Evolutionary conservation across 2,797 vertebrate species (phyloP), one percentile per base, ranked within the genome.

Genomic region (Acanthornis magna): DNA sequence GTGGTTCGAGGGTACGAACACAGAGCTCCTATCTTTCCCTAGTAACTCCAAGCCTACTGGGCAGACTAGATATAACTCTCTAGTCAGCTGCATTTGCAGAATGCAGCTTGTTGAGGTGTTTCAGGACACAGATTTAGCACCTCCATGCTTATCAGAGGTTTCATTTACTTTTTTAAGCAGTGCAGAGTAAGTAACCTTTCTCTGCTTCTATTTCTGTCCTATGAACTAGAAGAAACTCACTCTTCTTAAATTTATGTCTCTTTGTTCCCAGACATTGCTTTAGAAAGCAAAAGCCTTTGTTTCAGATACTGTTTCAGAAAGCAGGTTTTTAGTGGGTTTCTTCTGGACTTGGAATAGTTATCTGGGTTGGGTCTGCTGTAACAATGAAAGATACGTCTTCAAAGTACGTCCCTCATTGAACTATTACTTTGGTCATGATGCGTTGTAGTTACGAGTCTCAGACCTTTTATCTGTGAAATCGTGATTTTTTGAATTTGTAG

Each of bases 61-160:
- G 3, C 12, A 71, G 38, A 19, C 6, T 50, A 17, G 16, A 20
- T 62, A 32, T 14, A 53, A 45, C 16, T 18, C 16, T 72, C 26
- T 17, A 66, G 32, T 50, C 14, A 54, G 8, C 5, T 50, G 7
- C 13, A 50, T 62, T 66, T 62, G 17, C 10, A 74, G 13, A 62
- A 38, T 4, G 10, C 7, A n/a, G 2, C 7, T 55, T 86, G 5
- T 45, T 42, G 22, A 86, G 10, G 11, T 38, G 3, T 17, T 40
- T 47, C 0, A 1, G 16, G 7, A 61, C n/a, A 42, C 21, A 18
- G 8, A 58, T 7, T 13, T 85, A 30, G 3, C 25, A 30, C 4
- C 2, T 51, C 19, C 15, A 27, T 3, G 13, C 18, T 5, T 32
- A 13, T 27, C 30, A 68, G 10, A 23, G 5, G 2, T 3, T 76